A percentile compares a stretch with the other conserved stretches of the same genome.
Conservation (phyloP, 2,113 vertebrate genomes). For the Nycticorax nycticorax region DNA sequence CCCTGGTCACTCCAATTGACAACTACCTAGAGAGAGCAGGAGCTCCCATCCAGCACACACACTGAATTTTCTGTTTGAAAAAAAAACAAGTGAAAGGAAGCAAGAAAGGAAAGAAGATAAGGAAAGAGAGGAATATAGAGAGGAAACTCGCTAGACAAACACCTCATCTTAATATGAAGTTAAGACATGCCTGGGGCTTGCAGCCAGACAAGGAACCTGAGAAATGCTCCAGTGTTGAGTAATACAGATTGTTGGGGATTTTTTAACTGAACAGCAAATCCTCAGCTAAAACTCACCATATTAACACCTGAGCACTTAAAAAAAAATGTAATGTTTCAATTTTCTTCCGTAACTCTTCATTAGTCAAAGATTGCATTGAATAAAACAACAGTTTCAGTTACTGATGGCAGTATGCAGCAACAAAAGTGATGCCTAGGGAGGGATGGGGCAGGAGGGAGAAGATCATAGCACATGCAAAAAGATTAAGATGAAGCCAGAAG, state of each 20-base stretch:
- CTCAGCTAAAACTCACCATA: not conserved
- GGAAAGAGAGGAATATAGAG: not conserved
- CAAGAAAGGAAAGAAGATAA: not conserved
- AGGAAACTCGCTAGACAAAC: not conserved
- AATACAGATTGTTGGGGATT: not conserved
- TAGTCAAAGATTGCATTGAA: not conserved
- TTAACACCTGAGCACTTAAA: not conserved
- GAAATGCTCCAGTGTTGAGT: not conserved
- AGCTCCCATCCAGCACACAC: rapidly evolving
- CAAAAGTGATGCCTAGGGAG: not conserved
- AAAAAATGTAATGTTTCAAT: not conserved
- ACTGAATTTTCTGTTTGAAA: not conserved
- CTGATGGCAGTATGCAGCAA: not conserved
- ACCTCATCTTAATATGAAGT: not conserved
- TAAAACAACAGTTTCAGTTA: not conserved
- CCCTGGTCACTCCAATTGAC: not conserved
- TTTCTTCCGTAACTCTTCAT: not conserved
- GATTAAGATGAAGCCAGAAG: not conserved
- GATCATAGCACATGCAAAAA: rapidly evolving
- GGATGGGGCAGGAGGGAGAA: not conserved
- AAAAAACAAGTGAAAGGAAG: not conserved
- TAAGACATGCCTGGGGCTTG: not conserved
- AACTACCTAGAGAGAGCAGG: not conserved
- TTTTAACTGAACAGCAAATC: not conserved
- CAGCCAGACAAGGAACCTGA: not conserved